Evolutionary conservation across 2,113 vertebrate genomes (phyloP), one percentile per base, ranked within the genome.

Genomic region (Brachionichthys hirsutus): DNA sequence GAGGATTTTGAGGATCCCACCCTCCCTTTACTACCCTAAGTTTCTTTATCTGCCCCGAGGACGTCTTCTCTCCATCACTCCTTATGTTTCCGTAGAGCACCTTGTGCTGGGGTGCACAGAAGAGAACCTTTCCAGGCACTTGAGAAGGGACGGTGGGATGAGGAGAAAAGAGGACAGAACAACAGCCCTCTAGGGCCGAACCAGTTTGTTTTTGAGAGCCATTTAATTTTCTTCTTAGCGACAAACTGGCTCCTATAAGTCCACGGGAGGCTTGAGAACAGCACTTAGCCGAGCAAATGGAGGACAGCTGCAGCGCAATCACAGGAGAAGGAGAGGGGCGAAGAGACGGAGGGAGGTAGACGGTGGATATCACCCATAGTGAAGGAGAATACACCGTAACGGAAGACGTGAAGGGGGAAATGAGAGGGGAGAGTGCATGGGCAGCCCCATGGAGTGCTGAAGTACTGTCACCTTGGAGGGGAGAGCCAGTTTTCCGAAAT

Each of bases 161-260:
- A 70, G 48, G 36, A 45, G 43, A 38, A 50, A 22, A 24, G 34
- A 56, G 19, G 42, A 60, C 65, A 54, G 50, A 49, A 44, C 50
- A 24, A 62, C 30, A 76, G 67, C 36, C 61, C 77, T 78, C 56
- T 10, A 22, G 67, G 54, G 51, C 56, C 24, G 24, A 30, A 30
- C 24, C 52, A 14, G n/a, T n/a, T n/a, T n/a, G n/a, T n/a, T n/a
- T n/a, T n/a, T n/a, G n/a, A n/a, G n/a, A n/a, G 61, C 69, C 54
- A 43, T 68, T 82, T 72, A 38, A 67, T 80, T 76, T 83, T 82
- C 54, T 62, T 60, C 57, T 66, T 41, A 66, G 67, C 69, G n/a
- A 19, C 62, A 54, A 54, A 57, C 68, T 57, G 73, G 58, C 73
- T 71, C 65, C 75, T 67, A 52, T 66, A 68, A 76, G 73, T 73